Percentiles rank a stretch among this genome's conserved stretches.
These are phyloP conservation scores for Dendroctonus ponderosae DNA, from an alignment of 1,140 invertebrate genomes.

Conservation along the genomic window DNA sequence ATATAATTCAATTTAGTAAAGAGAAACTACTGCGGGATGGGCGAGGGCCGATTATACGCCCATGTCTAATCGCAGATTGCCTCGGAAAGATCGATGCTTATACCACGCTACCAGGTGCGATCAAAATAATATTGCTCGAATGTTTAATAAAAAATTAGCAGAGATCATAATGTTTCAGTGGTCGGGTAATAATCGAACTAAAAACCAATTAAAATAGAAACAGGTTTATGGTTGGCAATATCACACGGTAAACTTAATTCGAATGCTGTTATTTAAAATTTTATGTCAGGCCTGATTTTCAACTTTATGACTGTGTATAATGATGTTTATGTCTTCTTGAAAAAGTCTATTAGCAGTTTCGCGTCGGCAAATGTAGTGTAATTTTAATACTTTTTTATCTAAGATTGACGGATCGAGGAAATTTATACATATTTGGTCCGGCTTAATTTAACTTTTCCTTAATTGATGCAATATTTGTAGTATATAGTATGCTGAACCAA, in stretches of 20 bases:
- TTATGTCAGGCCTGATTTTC: background rate
- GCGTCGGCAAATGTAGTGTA: too few relatives aligned
- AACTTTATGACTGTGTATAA: background rate
- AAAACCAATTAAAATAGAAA: background rate
- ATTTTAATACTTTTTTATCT: too few relatives aligned
- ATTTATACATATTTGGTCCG: too few relatives aligned
- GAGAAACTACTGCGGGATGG: conserved; percentile 18
- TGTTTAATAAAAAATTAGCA: background rate
- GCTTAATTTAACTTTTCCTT: too few relatives aligned
- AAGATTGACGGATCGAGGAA: too few relatives aligned
- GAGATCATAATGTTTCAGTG: background rate
- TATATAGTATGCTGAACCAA: too few relatives aligned
- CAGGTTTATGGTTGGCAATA: background rate
- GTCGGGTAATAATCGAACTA: too few relatives aligned
- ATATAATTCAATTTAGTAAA: conserved; percentile 23
- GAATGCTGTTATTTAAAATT: background rate
- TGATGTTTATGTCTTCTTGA: too few relatives aligned
- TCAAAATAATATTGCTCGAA: background rate
- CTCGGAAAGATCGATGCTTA: conserved; percentile 18
- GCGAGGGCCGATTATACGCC: conserved; percentile 24
- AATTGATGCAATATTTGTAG: too few relatives aligned
- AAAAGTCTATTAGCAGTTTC: too few relatives aligned
- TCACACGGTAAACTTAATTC: background rate
- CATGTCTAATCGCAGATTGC: conserved; percentile 19
- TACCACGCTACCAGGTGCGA: background rate